A percentile compares a stretch with the other conserved stretches of the same genome.
Conservation (phyloP, 2,888 invertebrate species). For the Bimastos eiseni region DNA sequence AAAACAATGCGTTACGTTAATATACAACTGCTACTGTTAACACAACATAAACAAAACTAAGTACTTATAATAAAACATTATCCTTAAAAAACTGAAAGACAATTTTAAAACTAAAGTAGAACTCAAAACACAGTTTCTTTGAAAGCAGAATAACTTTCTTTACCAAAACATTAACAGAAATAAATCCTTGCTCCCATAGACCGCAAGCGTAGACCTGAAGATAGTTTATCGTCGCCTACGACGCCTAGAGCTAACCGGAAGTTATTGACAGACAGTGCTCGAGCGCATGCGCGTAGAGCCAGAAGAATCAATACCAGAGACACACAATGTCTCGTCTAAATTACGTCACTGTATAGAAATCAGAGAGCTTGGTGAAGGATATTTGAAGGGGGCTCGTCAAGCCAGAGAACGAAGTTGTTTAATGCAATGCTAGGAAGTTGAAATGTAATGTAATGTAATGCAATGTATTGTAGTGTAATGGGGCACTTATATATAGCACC, state of each 20-base stretch:
- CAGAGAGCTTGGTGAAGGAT: too few relatives aligned
- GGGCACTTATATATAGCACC: too few relatives aligned
- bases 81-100: neutral
- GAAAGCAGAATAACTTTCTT: neutral
- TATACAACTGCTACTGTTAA: neutral
- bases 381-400: too few relatives aligned
- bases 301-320: neutral
- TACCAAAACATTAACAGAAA: neutral
- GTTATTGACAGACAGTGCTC: neutral
- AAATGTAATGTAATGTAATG: too few relatives aligned
- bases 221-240: constrained; percentile 25
- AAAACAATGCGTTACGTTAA: neutral
- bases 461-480: too few relatives aligned
- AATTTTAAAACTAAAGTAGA: neutral
- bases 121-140: neutral
- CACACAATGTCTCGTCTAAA: neutral
- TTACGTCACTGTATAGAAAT: neutral
- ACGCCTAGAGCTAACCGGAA: constrained; percentile 23
- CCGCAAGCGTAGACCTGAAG: neutral
- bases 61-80: neutral
- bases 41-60: neutral
- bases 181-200: neutral
- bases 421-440: too few relatives aligned
- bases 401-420: too few relatives aligned
- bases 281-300: neutral